Percentiles rank a stretch among this genome's conserved stretches.
Conservation (phyloP, 1,140 invertebrate species). For the Drosophila arawakana region DNA sequence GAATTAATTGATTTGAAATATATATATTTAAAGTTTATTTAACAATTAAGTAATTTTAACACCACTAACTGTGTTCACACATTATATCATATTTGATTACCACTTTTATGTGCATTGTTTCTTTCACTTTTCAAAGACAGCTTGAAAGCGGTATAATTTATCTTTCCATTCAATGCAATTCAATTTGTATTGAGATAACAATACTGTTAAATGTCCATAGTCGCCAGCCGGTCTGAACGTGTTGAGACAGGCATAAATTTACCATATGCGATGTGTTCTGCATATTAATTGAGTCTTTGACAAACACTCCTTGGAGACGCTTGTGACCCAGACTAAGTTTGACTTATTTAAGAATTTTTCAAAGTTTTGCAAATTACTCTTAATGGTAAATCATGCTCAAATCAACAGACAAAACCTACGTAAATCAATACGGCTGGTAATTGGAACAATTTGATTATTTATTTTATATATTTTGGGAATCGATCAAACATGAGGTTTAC, state of each 20-base stretch:
- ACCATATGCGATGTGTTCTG: neutral
- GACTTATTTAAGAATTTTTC: conserved; percentile 2
- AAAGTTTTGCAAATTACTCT: neutral
- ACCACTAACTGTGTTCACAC: too few relatives aligned
- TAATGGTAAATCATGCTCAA: neutral
- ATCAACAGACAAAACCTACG: neutral
- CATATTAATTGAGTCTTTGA: conserved; percentile 4
- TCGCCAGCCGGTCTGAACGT: neutral
- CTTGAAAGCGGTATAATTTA: too few relatives aligned
- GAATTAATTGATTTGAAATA: too few relatives aligned
- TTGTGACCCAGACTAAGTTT: neutral
- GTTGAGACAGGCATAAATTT: conserved; percentile 17
- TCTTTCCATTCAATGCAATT: too few relatives aligned
- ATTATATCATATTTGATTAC: too few relatives aligned
- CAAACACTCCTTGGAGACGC: neutral
- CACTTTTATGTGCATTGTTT: too few relatives aligned
- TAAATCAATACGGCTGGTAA: neutral
- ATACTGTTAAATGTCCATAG: neutral
- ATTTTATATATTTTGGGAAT: conserved; percentile 31
- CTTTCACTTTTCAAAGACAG: too few relatives aligned
- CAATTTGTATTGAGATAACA: too few relatives aligned
- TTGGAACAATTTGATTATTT: conserved; percentile 10
- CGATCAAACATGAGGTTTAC: conserved; percentile 41
- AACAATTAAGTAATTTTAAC: too few relatives aligned
- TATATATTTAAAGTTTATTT: too few relatives aligned